These are phyloP conservation scores for Sphecodes monilicornis DNA, from an alignment of 2,888 invertebrate species.

Conservation along the genomic window DNA sequence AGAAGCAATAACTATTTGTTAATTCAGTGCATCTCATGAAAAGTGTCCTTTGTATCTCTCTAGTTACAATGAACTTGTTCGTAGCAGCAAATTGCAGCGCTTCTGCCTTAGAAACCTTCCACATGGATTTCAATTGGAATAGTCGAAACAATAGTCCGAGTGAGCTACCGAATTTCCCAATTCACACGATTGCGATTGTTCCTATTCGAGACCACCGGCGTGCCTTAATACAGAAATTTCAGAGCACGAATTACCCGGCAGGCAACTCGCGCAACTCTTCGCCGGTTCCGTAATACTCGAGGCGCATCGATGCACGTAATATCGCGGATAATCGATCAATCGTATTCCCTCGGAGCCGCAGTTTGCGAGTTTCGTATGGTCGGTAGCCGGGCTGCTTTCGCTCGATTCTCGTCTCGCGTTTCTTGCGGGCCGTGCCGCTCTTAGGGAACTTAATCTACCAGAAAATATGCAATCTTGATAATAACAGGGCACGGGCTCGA, in stretches of 20 bases:
- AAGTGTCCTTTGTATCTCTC: no score
- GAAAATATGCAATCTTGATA: slow-evolving; percentile 84
- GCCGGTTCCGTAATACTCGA: slow-evolving; percentile 13
- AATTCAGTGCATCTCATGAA: no score
- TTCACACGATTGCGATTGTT: slow-evolving; percentile 5
- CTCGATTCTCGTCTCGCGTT: slow-evolving; percentile 33
- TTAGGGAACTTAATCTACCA: slow-evolving; percentile 81
- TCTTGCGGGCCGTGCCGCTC: slow-evolving; percentile 38
- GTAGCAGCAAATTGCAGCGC: no score
- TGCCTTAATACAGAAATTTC: slow-evolving; percentile 38
- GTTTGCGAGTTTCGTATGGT: slow-evolving; percentile 56
- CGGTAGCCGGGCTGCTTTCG: slow-evolving; percentile 44
- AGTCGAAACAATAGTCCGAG: neutral
- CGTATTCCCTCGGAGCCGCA: slow-evolving; percentile 31
- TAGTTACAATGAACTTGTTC: no score
- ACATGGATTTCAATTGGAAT: neutral
- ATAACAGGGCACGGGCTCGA: slow-evolving; percentile 79
- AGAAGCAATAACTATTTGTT: no score
- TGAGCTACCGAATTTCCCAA: neutral
- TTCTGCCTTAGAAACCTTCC: no score
- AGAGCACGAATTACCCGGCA: slow-evolving; percentile 21
- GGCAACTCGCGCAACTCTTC: neutral
- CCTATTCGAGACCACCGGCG: slow-evolving; percentile 15
- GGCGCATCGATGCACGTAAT: slow-evolving; percentile 32
- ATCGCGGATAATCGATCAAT: slow-evolving; percentile 62